Conservation (phyloP, 2,797 vertebrate species). For the Tragelaphus eurycerus region DNA sequence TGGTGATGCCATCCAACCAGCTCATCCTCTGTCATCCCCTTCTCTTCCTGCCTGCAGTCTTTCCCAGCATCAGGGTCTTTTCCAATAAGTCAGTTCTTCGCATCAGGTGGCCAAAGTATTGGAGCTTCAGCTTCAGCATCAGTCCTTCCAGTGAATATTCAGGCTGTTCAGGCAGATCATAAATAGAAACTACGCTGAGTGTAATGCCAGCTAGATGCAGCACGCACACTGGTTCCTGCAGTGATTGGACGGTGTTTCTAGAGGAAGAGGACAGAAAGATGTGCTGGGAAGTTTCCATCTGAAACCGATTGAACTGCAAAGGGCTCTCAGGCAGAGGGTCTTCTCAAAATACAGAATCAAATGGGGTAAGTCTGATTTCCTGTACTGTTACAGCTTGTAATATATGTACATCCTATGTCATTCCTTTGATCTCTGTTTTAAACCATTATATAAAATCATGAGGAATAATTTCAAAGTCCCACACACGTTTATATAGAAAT, state of each 20-base stretch:
- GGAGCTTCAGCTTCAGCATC: neutral
- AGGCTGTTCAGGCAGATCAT: neutral
- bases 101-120: neutral
- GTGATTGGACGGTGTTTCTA: rapidly evolving
- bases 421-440: neutral
- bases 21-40: neutral
- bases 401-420: neutral
- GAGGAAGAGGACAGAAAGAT: neutral
- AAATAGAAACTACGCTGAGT: neutral
- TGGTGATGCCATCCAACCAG: rapidly evolving
- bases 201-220: neutral
- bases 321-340: neutral
- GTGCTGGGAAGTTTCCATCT: neutral
- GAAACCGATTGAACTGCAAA: neutral
- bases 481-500: neutral
- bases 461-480: neutral
- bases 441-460: neutral
- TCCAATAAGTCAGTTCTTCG: neutral
- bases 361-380: neutral
- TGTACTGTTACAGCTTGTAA: neutral
- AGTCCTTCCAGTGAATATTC: neutral
- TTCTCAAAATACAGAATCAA: neutral
- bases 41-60: neutral
- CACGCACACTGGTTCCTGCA: neutral
- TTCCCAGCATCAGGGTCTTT: neutral